phyloP scores from a whole-genome alignment of 30 jellyfish, hydroid and myxozoan species.

The Catostylus mosaicus region DNA sequence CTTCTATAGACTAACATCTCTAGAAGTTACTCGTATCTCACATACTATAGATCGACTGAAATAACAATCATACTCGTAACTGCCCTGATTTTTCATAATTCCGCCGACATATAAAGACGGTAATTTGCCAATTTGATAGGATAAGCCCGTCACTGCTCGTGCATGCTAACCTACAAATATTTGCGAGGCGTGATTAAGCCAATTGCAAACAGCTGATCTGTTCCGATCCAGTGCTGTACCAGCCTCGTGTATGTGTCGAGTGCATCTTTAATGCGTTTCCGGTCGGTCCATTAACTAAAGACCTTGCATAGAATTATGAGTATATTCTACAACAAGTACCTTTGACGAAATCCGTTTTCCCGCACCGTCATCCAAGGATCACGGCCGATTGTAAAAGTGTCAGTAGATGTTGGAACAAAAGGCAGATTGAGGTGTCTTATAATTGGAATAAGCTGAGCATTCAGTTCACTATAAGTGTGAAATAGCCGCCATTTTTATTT shows the following conservation, averaged over 20 bases:
- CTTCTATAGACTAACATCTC: no score
- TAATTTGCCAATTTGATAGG: conserved; percentile 44
- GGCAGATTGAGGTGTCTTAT: conserved; percentile 63
- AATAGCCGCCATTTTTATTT: conserved; percentile 78
- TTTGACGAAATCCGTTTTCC: conserved; percentile 62
- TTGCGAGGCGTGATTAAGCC: conserved; percentile 55
- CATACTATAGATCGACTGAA: conserved; percentile 2
- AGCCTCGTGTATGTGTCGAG: conserved; percentile 41
- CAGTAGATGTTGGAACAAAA: conserved; percentile 62
- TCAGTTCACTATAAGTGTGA: conserved; percentile 64
- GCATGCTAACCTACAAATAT: conserved; percentile 68
- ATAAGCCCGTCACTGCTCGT: conserved; percentile 47
- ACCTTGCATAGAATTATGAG: conserved; percentile 42
- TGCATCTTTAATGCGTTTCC: conserved; percentile 71
- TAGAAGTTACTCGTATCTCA: no score
- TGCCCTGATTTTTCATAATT: background rate
- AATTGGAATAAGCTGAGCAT: conserved; percentile 69
- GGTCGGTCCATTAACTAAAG: conserved; percentile 74
- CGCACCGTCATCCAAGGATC: conserved; percentile 72
- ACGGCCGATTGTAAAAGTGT: conserved; percentile 76
- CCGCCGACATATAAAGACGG: conserved; percentile 44
- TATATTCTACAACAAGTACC: conserved; percentile 56
- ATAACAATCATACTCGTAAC: background rate
- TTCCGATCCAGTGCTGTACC: conserved; percentile 67
- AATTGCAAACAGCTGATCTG: conserved; percentile 61